phyloP scores from a whole-genome alignment of 2,888 invertebrate genomes.

The Scotopteryx bipunctaria region DNA sequence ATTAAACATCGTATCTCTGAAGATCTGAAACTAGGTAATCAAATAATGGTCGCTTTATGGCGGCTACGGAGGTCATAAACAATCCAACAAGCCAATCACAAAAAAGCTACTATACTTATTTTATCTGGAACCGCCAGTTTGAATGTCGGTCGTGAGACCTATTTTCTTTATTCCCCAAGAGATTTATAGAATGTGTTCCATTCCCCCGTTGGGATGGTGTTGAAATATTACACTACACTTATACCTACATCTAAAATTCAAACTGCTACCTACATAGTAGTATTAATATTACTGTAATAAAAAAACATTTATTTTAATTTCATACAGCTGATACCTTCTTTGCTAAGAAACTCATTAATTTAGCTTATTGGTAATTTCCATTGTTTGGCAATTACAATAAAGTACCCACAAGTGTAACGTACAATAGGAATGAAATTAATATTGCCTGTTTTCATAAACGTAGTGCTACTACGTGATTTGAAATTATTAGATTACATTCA shows the following conservation, averaged over 20 bases:
- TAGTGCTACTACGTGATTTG: not conserved
- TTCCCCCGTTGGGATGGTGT: conserved; percentile 1
- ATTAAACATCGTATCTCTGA: conserved; percentile 31
- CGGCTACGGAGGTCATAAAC: conserved; percentile 49
- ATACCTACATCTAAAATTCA: too few relatives aligned
- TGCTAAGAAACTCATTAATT: too few relatives aligned
- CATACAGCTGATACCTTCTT: too few relatives aligned
- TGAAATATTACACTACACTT: not conserved
- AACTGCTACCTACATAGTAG: too few relatives aligned
- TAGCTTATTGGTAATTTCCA: too few relatives aligned
- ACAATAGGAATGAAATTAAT: not conserved
- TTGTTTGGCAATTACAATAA: not conserved
- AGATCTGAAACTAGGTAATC: conserved; percentile 49
- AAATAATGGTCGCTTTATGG: conserved; percentile 51
- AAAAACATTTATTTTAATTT: too few relatives aligned
- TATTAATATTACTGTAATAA: too few relatives aligned
- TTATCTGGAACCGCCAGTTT: conserved; percentile 57
- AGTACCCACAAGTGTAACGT: too few relatives aligned
- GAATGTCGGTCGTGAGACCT: conserved; percentile 58
- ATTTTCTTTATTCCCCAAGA: conserved; percentile 62
- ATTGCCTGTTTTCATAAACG: not conserved
- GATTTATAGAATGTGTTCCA: conserved; percentile 41
- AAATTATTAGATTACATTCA: not conserved
- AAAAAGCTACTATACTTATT: conserved; percentile 47
- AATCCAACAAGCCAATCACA: conserved; percentile 50